Evolutionary conservation across 2,888 invertebrate genomes (phyloP).

Genomic region (Nomada ferruginata): DNA sequence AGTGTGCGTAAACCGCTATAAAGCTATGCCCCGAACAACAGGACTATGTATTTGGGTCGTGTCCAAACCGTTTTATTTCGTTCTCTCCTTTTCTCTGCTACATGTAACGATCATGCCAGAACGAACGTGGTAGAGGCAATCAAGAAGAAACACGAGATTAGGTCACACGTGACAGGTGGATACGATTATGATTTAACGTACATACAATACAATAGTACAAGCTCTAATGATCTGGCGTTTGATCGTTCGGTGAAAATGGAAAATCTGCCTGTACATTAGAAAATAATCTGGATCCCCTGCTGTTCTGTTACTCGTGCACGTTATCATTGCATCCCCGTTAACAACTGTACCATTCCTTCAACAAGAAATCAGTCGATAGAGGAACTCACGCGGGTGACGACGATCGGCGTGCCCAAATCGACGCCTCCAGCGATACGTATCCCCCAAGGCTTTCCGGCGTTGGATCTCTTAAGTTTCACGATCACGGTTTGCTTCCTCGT

Average conservation of each 20-base stretch:
- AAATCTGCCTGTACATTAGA: not conserved
- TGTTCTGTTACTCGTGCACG: not conserved
- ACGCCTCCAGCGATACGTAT: conserved; percentile 94
- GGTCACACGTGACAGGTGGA: conserved; percentile 37
- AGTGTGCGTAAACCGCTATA: not conserved
- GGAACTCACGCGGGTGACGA: conserved; percentile 93
- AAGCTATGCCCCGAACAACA: conserved; percentile 13
- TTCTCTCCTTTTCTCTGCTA: conserved; percentile 14
- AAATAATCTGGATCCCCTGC: conserved; percentile 26
- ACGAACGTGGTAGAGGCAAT: conserved; percentile 18
- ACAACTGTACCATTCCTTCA: conserved; percentile 16
- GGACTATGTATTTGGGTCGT: conserved; percentile 37
- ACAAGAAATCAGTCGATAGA: not conserved
- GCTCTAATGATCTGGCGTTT: not conserved
- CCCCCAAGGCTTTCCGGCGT: conserved; percentile 92
- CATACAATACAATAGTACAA: not conserved
- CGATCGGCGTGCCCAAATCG: conserved; percentile 93
- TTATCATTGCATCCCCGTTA: conserved; percentile 19
- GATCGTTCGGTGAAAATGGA: not conserved
- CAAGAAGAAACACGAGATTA: conserved; percentile 38
- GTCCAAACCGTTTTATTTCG: conserved; percentile 44
- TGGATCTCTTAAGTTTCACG: conserved; percentile 90
- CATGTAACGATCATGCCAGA: conserved; percentile 40
- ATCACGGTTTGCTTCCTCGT: conserved; percentile 91
- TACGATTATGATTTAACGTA: conserved; percentile 10